Percentiles rank a stretch among this genome's conserved stretches.
These are phyloP conservation scores for Piprites chloris DNA, from an alignment of 2,113 vertebrate species.

Conservation along the genomic window DNA sequence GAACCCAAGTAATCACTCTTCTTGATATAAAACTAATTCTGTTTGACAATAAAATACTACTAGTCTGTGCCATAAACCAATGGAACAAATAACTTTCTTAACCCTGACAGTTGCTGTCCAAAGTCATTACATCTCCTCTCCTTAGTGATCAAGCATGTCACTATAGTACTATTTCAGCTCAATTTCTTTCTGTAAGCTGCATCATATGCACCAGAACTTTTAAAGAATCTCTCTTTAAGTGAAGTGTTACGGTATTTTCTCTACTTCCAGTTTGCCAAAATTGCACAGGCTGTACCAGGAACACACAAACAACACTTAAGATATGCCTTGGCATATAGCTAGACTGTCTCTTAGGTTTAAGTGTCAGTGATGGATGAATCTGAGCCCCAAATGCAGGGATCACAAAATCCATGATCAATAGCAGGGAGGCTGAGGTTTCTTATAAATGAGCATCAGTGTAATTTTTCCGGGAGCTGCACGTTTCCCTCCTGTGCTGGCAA, in stretches of 20 bases:
- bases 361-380: no score
- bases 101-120: slow-evolving; percentile 57
- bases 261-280: neutral
- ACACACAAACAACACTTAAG: neutral
- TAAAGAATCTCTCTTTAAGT: neutral
- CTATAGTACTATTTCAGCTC: neutral
- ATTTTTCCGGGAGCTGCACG: neutral
- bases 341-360: neutral
- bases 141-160: slow-evolving; percentile 8
- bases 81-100: slow-evolving; percentile 63
- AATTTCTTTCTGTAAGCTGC: neutral
- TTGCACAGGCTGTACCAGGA: neutral
- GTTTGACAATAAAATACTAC: slow-evolving; percentile 63
- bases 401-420: neutral
- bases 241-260: neutral
- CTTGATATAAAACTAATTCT: slow-evolving; percentile 69
- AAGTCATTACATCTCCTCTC: slow-evolving; percentile 39
- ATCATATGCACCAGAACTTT: neutral
- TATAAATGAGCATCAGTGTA: neutral
- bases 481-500: neutral
- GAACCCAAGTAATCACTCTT: slow-evolving; percentile 58
- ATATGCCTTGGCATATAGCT: neutral
- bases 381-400: neutral
- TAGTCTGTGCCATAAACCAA: slow-evolving; percentile 51
- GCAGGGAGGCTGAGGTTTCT: neutral